A percentile compares a stretch with the other conserved stretches of the same genome.
These are phyloP conservation scores for Harpegnathos saltator DNA, from an alignment of 1,140 invertebrate species.

Conservation along the genomic window DNA sequence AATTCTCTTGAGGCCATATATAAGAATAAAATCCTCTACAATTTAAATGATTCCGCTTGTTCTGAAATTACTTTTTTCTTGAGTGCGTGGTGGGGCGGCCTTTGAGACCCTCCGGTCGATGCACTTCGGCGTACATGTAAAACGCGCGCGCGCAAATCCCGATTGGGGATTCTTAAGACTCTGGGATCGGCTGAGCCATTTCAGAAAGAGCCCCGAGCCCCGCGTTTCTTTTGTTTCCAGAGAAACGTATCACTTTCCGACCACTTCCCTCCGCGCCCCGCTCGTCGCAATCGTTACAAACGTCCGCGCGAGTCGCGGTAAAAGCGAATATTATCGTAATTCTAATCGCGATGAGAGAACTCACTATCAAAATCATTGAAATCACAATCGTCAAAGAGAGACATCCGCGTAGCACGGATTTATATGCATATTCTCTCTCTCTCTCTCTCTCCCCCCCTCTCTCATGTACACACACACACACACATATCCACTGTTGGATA, in stretches of 20 bases:
- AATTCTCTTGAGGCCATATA: no score
- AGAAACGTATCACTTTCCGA: not conserved
- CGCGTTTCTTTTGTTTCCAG: not conserved
- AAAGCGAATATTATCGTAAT: not conserved
- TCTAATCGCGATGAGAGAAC: not conserved
- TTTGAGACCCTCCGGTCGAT: conserved; percentile 25
- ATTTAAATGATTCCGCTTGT: no score
- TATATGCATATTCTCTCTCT: conserved; percentile 53
- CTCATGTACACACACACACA: no score
- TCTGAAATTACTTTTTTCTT: no score
- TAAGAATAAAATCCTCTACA: no score
- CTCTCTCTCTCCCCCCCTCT: no score
- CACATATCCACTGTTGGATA: conserved; percentile 9
- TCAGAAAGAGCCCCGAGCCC: conserved; percentile 5
- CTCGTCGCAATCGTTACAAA: no score
- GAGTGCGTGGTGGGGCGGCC: no score
- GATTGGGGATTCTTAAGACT: conserved; percentile 39
- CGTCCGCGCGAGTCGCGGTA: not conserved
- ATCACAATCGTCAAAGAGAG: conserved; percentile 43
- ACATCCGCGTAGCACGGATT: conserved; percentile 35
- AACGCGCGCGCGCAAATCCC: not conserved
- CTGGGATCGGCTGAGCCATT: conserved; percentile 30
- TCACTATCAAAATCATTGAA: conserved; percentile 40
- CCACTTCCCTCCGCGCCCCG: no score
- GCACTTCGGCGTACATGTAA: conserved; percentile 34